Conservation (phyloP, 2,797 vertebrate species). For the Babyrousa celebensis region DNA sequence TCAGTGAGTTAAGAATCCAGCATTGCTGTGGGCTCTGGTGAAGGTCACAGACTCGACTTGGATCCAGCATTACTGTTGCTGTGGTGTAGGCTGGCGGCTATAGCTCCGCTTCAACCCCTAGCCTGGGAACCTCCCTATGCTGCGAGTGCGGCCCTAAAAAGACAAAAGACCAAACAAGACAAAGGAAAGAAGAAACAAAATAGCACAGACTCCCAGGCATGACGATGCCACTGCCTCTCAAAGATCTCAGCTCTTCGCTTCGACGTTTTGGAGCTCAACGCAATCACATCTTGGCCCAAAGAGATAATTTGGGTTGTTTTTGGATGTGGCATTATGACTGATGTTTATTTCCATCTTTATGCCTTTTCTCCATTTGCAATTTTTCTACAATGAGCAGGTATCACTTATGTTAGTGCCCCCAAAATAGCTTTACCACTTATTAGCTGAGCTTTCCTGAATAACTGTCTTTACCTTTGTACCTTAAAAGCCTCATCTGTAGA, state of each 20-base stretch:
- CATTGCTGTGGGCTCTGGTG: too few relatives aligned
- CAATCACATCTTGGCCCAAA: neutral
- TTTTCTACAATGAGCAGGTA: neutral
- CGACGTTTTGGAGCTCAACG: neutral
- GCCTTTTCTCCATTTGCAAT: neutral
- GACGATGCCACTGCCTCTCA: neutral
- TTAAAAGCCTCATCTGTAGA: neutral
- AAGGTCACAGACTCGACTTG: too few relatives aligned
- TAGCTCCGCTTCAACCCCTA: too few relatives aligned
- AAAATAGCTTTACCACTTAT: neutral
- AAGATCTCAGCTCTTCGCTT: neutral
- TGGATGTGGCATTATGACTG: neutral
- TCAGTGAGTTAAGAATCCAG: too few relatives aligned
- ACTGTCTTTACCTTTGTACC: neutral
- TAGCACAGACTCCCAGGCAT: neutral
- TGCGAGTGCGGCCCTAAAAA: too few relatives aligned
- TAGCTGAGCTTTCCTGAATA: neutral
- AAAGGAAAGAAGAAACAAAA: neutral
- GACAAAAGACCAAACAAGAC: too few relatives aligned
- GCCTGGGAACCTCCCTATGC: too few relatives aligned
- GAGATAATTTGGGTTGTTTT: neutral
- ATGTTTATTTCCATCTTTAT: conserved; percentile 33
- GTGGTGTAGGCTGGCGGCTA: too few relatives aligned
- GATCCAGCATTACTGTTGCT: too few relatives aligned
- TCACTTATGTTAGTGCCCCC: neutral